Evolutionary conservation across 1,140 invertebrate species (phyloP).

Genomic region (Phocides pigmalion): DNA sequence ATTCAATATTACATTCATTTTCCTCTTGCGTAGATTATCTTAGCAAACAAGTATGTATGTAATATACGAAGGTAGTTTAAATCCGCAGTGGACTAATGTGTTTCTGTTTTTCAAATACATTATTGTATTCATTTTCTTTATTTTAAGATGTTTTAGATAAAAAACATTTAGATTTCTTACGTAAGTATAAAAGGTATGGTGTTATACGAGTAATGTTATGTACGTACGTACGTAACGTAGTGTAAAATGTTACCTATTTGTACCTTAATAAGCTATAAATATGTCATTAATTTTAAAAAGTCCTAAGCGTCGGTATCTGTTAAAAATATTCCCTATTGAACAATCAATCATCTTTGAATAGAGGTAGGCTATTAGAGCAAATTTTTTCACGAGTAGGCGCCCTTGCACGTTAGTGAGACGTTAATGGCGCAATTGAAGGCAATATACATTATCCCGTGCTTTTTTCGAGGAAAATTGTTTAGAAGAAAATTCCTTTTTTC

Average conservation of each 20-base stretch:
- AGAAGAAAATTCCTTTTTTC: conserved; percentile 26
- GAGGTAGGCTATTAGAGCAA: conserved; percentile 37
- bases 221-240: too few species aligned
- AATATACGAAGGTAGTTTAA: too few species aligned
- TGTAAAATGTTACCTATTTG: background rate
- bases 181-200: too few species aligned
- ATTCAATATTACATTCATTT: too few species aligned
- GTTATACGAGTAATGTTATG: too few species aligned
- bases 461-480: conserved; percentile 22
- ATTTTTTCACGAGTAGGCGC: conserved; percentile 41
- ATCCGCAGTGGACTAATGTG: too few species aligned
- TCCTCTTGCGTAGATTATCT: too few species aligned
- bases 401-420: conserved; percentile 43
- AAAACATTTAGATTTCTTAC: too few species aligned
- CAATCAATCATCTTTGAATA: conserved; percentile 31
- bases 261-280: background rate
- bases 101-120: too few species aligned
- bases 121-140: too few species aligned
- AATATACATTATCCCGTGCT: conserved; percentile 41
- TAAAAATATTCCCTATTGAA: conserved; percentile 25
- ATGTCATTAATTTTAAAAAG: conserved; percentile 4
- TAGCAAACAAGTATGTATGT: too few species aligned
- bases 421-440: conserved; percentile 49
- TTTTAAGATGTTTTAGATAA: too few species aligned
- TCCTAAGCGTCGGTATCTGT: conserved; percentile 13